phyloP scores from a whole-genome alignment of 1,140 invertebrate species.

The Zaprionus taronus region DNA sequence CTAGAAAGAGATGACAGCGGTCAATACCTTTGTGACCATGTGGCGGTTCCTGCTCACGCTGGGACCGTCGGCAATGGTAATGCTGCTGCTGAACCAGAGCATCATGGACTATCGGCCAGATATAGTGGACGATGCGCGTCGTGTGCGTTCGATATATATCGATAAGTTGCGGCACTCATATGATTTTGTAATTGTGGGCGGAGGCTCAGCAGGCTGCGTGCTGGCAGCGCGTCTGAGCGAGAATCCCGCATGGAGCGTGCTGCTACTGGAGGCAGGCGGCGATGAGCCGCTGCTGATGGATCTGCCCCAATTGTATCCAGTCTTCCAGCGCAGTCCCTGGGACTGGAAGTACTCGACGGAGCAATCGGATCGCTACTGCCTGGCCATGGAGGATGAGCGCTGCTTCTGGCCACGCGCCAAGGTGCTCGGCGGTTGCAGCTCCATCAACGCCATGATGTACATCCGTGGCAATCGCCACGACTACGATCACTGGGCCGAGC shows the following conservation, averaged over 20 bases:
- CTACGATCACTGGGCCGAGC: constrained; percentile 92
- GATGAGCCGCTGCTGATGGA: constrained; percentile 91
- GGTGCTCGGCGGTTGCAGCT: constrained; percentile 92
- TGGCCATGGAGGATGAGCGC: constrained; percentile 86
- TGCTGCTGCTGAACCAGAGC: constrained; percentile 87
- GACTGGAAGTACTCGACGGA: constrained; percentile 94
- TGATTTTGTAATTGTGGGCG: constrained; percentile 92
- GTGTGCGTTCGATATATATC: constrained; percentile 85
- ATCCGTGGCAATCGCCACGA: constrained; percentile 93
- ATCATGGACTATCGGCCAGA: constrained; percentile 88
- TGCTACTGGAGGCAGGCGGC: constrained; percentile 92
- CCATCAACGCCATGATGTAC: constrained; percentile 95
- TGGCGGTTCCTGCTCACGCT: constrained; percentile 87
- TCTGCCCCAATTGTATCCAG: constrained; percentile 90
- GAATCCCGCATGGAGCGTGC: constrained; percentile 88
- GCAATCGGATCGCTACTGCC: constrained; percentile 88
- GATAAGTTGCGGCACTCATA: constrained; percentile 86
- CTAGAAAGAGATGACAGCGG: constrained; percentile 58
- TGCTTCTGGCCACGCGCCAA: constrained; percentile 91
- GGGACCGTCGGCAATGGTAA: constrained; percentile 86
- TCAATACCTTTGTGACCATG: constrained; percentile 67
- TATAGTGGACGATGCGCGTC: constrained; percentile 87
- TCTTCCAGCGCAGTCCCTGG: constrained; percentile 89
- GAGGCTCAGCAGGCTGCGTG: constrained; percentile 92
- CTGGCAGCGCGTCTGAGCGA: constrained; percentile 91